A percentile compares a stretch with the other conserved stretches of the same genome.
These are phyloP conservation scores for Palythoa grandis DNA, from an alignment of 92 coral and sea anemone genomes.

Conservation along the genomic window DNA sequence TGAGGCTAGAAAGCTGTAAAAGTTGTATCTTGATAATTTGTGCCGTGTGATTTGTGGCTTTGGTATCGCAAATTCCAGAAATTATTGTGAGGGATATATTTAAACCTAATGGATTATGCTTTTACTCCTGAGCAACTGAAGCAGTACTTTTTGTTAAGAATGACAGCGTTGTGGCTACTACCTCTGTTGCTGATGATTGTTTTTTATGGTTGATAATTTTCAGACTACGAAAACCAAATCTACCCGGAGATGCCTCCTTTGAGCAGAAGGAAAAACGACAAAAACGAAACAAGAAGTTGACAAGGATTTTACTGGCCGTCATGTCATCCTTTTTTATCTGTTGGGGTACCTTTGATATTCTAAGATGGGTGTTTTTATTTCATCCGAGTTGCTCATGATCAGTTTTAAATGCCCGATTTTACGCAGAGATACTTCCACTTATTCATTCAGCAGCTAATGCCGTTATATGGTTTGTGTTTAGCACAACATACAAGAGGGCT, in stretches of 20 bases:
- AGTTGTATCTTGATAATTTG: background rate
- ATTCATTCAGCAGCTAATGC: conserved; percentile 12
- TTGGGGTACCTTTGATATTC: conserved; percentile 14
- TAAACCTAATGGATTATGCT: background rate
- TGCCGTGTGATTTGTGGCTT: conserved; percentile 1
- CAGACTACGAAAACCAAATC: background rate
- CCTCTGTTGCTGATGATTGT: conserved; percentile 8
- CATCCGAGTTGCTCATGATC: background rate
- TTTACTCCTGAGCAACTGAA: background rate
- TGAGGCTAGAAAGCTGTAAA: conserved; percentile 10
- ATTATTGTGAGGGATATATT: no score
- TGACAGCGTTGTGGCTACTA: background rate
- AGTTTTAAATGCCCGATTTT: background rate
- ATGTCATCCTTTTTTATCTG: background rate
- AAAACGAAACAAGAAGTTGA: conserved; percentile 12
- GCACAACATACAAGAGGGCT: conserved; percentile 25
- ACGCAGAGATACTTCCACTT: conserved; percentile 2
- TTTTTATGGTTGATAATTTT: background rate
- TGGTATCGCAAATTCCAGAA: conserved; percentile 4
- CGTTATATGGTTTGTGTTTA: conserved; percentile 24
- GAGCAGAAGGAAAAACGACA: conserved; percentile 9
- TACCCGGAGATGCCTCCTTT: conserved; percentile 7
- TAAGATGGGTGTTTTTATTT: background rate
- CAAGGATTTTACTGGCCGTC: background rate
- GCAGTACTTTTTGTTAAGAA: background rate